Evolutionary conservation across 2,113 vertebrate species (phyloP), one percentile per base, ranked within the genome.

Genomic region (Peromyscus polionotus): DNA sequence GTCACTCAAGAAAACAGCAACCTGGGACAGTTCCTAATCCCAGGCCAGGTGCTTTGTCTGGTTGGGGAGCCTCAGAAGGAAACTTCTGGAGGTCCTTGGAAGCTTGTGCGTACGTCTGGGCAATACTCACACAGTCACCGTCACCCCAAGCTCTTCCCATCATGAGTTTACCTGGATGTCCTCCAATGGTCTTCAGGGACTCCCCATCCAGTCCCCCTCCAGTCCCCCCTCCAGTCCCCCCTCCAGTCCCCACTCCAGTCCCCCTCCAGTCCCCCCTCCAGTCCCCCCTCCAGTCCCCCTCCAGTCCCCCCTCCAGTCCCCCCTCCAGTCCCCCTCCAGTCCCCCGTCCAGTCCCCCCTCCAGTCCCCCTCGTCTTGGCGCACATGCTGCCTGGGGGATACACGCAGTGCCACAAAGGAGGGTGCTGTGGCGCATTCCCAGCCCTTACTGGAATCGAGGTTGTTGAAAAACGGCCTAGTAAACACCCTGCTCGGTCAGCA

Each of bases 401-500:
- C 0, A 24, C 45, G 84, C 8, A 1, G 83, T 51, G 90, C 79
- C 72, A 51, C 54, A 86, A 73, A 63, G 8, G 70, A 73, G 31
- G 96, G 80, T 45, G 88, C 42, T 10, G 3, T 1, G 24, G 68
- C 1, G 0, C 63, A 65, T 93, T 68, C 90, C 86, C 17, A 67
- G 88, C 85, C n/a, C 95, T 98, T 97, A 70, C 97, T 92, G 96
- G 96, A 97, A 97, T n/a, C 11, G 24, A 36, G 73, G 88, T 92
- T 93, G 73, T 72, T 80, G 76, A 91, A 87, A 90, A 72, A 22
- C 83, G 31, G 6, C 14, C 73, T 26, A 54, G 79, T 54, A 76
- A 96, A 93, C 94, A 92, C 59, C 36, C 86, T 24, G 83, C 90
- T 61, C 12, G 1, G 92, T 5, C 54, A 6, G 80, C 3, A 8